Evolutionary conservation across 1,140 invertebrate species (phyloP), one percentile per base, ranked within the genome.

Genomic region (Drosophila persimilis): DNA sequence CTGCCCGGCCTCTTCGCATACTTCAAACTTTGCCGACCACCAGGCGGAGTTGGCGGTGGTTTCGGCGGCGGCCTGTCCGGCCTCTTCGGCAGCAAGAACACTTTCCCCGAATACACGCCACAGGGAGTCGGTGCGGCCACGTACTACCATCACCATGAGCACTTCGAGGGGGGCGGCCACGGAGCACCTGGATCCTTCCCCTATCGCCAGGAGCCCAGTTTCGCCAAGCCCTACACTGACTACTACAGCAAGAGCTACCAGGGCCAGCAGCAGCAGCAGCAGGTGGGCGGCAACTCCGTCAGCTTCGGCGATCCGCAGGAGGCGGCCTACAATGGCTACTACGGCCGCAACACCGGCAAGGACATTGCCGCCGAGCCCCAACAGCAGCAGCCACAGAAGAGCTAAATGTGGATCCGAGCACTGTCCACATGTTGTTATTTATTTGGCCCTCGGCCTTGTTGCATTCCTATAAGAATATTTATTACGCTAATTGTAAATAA

Each of bases 1-100:
- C 92, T 97, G 65, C 96, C 96, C 26, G 94, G 94, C 66, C 80
- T 96, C 0, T 96, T 96, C 61, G 96, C 95, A 7, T 96, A 96
- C 92, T 96, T 96, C 90, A 96, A 96, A 80, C 92, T 96, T 26
- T 96, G 95, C 92, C 94, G 93, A 54, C 94, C 94, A 0, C 85
- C 93, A 20, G 80, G 80, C 26, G 90, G 89, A 6, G 72, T 69
- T 0, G 77, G 72, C 17, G 80, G 86, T 15, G 75, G 51, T 20
- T 89, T 90, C 29, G 73, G 80, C 52, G 88, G 86, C 6, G 81
- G 77, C 7, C 73, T 91, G 51, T 77, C 81, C n/a, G 64, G 90
- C 6, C 76, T 91, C 4, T 91, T 91, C 15, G 84, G 81, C 52
- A 53, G 52, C 65, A 90, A 89, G 90, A 92, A 61, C 90, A 91